Conservation (phyloP, 2,797 vertebrate species). For the Anableps anableps region DNA sequence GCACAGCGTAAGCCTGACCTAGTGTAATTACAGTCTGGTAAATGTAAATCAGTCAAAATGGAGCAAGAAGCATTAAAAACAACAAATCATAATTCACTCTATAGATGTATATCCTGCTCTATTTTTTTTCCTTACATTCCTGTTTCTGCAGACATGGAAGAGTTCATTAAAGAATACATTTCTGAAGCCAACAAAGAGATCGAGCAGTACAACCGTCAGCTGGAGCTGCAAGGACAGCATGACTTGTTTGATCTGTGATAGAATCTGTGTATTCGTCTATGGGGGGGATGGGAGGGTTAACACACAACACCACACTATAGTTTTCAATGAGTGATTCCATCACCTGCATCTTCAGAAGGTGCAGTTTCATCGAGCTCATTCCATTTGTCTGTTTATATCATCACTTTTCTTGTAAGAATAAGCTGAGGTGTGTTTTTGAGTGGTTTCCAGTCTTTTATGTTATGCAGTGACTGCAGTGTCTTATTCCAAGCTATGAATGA, state of each 20-base stretch:
- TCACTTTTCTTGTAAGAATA: constrained; percentile 21
- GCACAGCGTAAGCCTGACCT: not conserved
- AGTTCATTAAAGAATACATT: constrained; percentile 92
- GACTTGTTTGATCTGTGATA: constrained; percentile 90
- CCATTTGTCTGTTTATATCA: constrained; percentile 12
- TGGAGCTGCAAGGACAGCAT: constrained; percentile 88
- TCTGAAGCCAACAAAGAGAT: constrained; percentile 92
- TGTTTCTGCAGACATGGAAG: constrained; percentile 88
- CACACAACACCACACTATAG: not conserved
- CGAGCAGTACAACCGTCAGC: constrained; percentile 90
- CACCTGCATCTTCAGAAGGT: constrained; percentile 23
- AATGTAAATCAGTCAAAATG: not conserved
- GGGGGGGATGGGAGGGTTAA: constrained; percentile 38
- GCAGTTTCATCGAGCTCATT: constrained; percentile 10
- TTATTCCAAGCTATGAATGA: constrained; percentile 2
- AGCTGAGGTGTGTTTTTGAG: constrained; percentile 20
- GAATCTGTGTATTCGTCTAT: not conserved
- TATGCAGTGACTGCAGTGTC: constrained; percentile 6
- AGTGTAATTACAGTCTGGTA: not conserved
- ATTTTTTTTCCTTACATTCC: constrained; percentile 79
- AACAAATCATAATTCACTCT: not conserved
- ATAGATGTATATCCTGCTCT: not conserved
- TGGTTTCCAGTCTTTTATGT: constrained; percentile 21
- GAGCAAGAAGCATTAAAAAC: not conserved
- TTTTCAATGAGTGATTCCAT: constrained; percentile 45